Percentiles rank a stretch among this genome's conserved stretches.
These are phyloP conservation scores for Oligia latruncula DNA, from an alignment of 2,888 invertebrate species.

Conservation along the genomic window DNA sequence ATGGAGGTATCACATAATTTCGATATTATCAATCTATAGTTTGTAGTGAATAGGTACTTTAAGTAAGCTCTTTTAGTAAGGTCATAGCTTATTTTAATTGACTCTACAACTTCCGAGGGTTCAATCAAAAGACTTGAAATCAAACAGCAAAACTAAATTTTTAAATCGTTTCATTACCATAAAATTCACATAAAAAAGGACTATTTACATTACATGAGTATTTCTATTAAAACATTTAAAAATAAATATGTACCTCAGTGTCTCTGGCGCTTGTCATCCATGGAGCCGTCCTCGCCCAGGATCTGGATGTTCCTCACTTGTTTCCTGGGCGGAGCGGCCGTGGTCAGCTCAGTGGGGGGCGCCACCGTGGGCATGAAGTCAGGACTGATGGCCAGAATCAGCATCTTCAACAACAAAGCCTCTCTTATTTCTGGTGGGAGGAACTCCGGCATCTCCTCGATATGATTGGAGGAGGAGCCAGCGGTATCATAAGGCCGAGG, in stretches of 20 bases:
- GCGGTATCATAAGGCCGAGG: conserved; percentile 84
- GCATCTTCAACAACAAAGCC: conserved; percentile 92
- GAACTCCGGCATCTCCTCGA: conserved; percentile 90
- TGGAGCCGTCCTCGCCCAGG: conserved; percentile 91
- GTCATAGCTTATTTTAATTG: neutral
- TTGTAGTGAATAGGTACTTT: neutral
- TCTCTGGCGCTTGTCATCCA: conserved; percentile 81
- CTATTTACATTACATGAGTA: conserved; percentile 84
- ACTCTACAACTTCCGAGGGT: neutral
- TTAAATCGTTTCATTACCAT: conserved; percentile 73
- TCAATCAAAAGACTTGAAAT: conserved; percentile 48
- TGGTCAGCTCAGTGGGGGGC: conserved; percentile 85
- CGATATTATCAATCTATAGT: neutral
- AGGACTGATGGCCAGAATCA: conserved; percentile 93
- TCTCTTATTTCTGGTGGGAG: conserved; percentile 93
- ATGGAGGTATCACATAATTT: neutral
- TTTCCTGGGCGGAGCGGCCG: conserved; percentile 88
- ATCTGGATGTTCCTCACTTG: conserved; percentile 93
- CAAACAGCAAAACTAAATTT: conserved; percentile 62
- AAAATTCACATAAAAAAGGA: conserved; percentile 73
- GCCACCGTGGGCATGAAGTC: conserved; percentile 87
- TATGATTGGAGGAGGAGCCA: conserved; percentile 82
- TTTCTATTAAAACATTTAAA: conserved; percentile 73
- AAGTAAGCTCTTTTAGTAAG: neutral
- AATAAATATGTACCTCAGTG: conserved; percentile 76